Evolutionary conservation across 2,113 vertebrate species (phyloP), one percentile per base, ranked within the genome.

Genomic region (Carollia perspicillata): DNA sequence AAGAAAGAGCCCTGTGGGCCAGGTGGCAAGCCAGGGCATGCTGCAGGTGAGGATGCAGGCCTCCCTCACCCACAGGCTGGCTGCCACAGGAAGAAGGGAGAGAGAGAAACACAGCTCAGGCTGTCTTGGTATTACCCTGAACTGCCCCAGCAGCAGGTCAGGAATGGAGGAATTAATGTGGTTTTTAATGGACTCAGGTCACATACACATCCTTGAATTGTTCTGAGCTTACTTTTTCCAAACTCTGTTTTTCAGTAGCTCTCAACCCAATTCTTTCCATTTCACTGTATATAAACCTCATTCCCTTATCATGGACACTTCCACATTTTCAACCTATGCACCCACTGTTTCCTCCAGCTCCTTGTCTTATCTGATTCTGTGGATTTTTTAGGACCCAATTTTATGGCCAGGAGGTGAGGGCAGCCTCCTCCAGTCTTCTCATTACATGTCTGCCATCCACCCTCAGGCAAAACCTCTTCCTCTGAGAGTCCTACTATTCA

Each of bases 11-110:
- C 35, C 69, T 22, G 5, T 35, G n/a, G 90, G 88, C 86, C 93
- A 86, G 68, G 49, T 94, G 95, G 94, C 93, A 94, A 96, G 97
- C 53, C 80, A 66, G 66, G 89, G 30, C 97, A 66, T 44, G 92
- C 51, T 42, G 1, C 84, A 95, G 95, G 93, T 93, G 71, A 89
- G 65, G 84, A 77, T 37, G 22, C 11, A 42, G 75, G 6, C 90
- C 13, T 63, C 60, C 60, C 65, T 69, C 37, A 28, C 37, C 26
- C 51, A 37, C 20, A 12, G 69, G 40, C 55, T 12, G 3, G 10
- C 7, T 26, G 66, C 71, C 23, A 16, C 2, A 9, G 13, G 35
- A 74, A 75, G 28, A 37, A 71, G 53, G 55, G 8, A 79, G 37
- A 84, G 58, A 30, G 33, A 2, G 22, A 49, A 49, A 44, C 58